Conservation (phyloP, 2,888 invertebrate genomes). For the Lithophane ornitopus region DNA sequence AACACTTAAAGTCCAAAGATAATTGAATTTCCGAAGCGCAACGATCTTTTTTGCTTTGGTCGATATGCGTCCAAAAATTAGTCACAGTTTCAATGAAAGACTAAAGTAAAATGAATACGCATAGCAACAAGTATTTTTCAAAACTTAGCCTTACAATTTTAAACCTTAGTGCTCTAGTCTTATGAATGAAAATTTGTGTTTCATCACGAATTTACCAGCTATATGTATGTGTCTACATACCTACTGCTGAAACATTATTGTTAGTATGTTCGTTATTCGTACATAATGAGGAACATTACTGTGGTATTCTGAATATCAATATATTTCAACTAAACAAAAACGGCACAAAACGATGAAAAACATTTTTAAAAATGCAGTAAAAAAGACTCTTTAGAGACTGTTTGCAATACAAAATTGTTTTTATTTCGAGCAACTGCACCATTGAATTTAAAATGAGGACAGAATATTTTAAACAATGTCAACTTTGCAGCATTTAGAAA, state of each 20-base stretch:
- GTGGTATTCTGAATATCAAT: conserved; percentile 40
- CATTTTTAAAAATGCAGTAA: conserved; percentile 14
- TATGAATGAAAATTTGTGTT: conserved; percentile 36
- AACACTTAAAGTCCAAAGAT: conserved; percentile 39
- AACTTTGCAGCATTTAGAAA: neutral
- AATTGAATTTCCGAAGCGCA: conserved; percentile 55
- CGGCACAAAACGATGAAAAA: conserved; percentile 4
- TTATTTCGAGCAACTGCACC: neutral
- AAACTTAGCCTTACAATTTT: conserved; percentile 20
- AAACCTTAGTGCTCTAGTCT: neutral
- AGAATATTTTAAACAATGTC: neutral
- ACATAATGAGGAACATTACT: conserved; percentile 55
- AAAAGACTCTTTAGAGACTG: neutral
- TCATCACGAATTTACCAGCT: conserved; percentile 16
- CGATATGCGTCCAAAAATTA: conserved; percentile 55
- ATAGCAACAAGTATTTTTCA: conserved; percentile 62
- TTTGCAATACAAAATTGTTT: conserved; percentile 2
- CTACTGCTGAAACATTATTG: conserved; percentile 50
- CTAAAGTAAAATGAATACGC: conserved; percentile 52
- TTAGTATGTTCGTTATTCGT: conserved; percentile 41
- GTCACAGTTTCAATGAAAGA: conserved; percentile 56
- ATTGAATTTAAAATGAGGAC: conserved; percentile 32
- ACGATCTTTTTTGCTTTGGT: conserved; percentile 39
- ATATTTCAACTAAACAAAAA: conserved; percentile 10
- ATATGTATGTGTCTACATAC: conserved; percentile 15